A percentile compares a stretch with the other conserved stretches of the same genome.
Evolutionary conservation across 2,797 vertebrate species (phyloP).

Genomic region (Borostomias antarcticus): DNA sequence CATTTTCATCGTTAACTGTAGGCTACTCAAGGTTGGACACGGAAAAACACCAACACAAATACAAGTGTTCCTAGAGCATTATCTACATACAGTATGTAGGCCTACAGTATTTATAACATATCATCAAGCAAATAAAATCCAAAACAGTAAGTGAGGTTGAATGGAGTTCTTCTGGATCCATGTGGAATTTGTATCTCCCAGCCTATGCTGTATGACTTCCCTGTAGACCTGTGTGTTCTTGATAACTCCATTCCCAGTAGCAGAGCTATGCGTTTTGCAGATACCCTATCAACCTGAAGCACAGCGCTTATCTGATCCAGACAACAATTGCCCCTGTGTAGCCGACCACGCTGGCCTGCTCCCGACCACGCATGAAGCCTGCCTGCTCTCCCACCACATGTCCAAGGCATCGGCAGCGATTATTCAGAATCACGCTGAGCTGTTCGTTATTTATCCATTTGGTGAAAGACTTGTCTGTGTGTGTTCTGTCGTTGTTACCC

Average conservation of each 20-base stretch:
- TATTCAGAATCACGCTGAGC: conserved; percentile 14
- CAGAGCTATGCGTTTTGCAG: conserved; percentile 25
- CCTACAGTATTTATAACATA: too few relatives aligned
- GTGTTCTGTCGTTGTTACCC: conserved; percentile 21
- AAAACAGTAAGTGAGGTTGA: not conserved
- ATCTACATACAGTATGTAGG: not conserved
- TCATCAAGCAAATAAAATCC: too few relatives aligned
- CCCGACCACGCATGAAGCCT: not conserved
- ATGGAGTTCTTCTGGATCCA: not conserved
- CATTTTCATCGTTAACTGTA: not conserved
- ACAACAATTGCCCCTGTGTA: conserved; percentile 43
- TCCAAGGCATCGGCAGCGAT: conserved; percentile 32
- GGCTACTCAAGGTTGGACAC: conserved; percentile 6
- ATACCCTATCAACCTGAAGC: conserved; percentile 40
- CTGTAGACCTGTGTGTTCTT: conserved; percentile 27
- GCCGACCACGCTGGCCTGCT: conserved; percentile 13
- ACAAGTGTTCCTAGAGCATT: not conserved
- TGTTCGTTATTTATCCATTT: conserved; percentile 20
- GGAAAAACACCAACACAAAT: not conserved
- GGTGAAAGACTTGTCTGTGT: conserved; percentile 23
- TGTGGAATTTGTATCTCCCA: conserved; percentile 9
- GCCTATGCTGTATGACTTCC: conserved; percentile 1
- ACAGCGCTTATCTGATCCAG: conserved; percentile 69
- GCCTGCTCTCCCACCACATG: conserved; percentile 39
- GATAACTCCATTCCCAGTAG: conserved; percentile 41